phyloP scores from a whole-genome alignment of 2,888 invertebrate genomes.

The Sminthurides aquaticus region DNA sequence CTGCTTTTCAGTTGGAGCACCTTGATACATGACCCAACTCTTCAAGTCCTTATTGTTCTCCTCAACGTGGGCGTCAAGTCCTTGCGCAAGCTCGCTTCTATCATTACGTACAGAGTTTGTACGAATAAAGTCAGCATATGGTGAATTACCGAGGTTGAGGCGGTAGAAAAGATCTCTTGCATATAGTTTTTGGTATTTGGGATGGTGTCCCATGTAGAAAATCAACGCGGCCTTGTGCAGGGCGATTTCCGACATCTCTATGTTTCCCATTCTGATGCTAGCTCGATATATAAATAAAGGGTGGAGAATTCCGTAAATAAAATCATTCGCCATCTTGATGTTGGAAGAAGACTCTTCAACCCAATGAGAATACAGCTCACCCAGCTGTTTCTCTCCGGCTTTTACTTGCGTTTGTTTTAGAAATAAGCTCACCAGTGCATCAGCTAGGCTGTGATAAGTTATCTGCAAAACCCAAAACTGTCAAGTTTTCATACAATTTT shows the following conservation, averaged over 20 bases:
- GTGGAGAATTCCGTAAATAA: neutral
- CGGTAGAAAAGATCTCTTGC: neutral
- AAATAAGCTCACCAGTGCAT: too few relatives aligned
- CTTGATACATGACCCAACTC: neutral
- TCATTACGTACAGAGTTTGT: neutral
- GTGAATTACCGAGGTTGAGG: neutral
- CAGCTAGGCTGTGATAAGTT: too few relatives aligned
- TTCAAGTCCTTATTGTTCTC: neutral
- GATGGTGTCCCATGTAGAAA: neutral
- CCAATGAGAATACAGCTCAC: too few relatives aligned
- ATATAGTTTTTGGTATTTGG: neutral
- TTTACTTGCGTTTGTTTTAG: too few relatives aligned
- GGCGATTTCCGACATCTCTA: neutral
- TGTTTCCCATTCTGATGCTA: neutral
- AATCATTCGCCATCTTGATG: neutral
- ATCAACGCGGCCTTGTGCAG: neutral
- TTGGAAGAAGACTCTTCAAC: too few relatives aligned
- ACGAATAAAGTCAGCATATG: neutral
- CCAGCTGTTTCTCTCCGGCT: too few relatives aligned
- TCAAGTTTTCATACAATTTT: too few relatives aligned
- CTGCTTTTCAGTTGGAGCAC: neutral
- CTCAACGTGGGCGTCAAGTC: neutral
- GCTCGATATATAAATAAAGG: neutral
- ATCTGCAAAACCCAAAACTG: too few relatives aligned
- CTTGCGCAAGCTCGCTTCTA: neutral